Percentiles rank a stretch among this genome's conserved stretches.
Conservation (phyloP, 2,113 vertebrate genomes). For the Hiodon alosoides region DNA sequence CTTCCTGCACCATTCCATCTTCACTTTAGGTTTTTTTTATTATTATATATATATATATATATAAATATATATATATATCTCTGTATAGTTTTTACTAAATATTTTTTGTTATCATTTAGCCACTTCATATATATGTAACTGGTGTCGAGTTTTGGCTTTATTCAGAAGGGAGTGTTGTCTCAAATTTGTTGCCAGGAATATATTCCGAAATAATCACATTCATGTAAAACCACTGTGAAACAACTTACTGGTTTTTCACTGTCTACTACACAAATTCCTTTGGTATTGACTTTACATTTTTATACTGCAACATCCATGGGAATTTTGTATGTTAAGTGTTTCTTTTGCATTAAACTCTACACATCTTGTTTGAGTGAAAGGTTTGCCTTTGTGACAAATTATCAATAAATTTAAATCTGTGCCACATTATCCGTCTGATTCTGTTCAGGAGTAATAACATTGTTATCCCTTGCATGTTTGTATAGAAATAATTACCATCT, state of each 20-base stretch:
- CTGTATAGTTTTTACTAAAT: conserved; percentile 5
- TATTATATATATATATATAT: neutral
- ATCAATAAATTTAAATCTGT: conserved; percentile 14
- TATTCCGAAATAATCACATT: conserved; percentile 64
- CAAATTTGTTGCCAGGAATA: conserved; percentile 54
- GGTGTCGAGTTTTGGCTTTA: conserved; percentile 51
- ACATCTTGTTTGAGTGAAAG: conserved; percentile 6
- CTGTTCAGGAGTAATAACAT: no score
- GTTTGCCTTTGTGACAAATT: conserved; percentile 9
- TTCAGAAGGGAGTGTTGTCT: conserved; percentile 34
- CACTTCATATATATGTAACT: conserved; percentile 32
- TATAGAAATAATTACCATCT: no score
- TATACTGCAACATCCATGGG: conserved; percentile 2
- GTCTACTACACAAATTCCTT: conserved; percentile 15
- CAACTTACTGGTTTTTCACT: conserved; percentile 22
- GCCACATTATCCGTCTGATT: neutral
- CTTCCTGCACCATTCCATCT: conserved; percentile 17
- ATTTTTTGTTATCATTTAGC: conserved; percentile 16
- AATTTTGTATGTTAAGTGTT: conserved; percentile 1
- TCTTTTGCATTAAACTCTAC: conserved; percentile 8
- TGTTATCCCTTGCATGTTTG: no score
- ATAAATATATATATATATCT: neutral
- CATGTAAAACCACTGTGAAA: conserved; percentile 88
- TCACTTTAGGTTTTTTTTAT: neutral
- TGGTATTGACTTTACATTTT: conserved; percentile 1